Conservation (phyloP, 2,797 vertebrate genomes). For the Crocidura indochinensis region DNA sequence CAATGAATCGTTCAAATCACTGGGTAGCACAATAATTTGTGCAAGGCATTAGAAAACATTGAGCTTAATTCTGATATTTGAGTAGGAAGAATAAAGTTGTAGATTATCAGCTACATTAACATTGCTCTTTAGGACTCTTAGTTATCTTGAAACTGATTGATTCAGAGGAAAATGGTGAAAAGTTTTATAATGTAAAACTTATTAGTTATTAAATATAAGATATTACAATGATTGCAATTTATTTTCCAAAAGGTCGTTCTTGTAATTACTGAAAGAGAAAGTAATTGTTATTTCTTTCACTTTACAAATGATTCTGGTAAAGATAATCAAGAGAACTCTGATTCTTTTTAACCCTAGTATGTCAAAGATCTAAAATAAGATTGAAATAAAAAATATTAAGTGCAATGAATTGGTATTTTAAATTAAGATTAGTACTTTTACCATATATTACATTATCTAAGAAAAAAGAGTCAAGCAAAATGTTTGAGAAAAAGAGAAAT, state of each 20-base stretch:
- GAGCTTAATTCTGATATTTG: not conserved
- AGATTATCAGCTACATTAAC: not conserved
- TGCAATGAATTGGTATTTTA: not conserved
- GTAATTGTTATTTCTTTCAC: constrained; percentile 20
- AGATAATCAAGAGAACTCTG: not conserved
- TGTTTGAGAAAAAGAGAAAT: not conserved
- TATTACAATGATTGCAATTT: not conserved
- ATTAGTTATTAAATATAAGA: constrained; percentile 39
- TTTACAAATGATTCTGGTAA: constrained; percentile 33
- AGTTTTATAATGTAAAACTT: constrained; percentile 29
- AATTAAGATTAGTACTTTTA: not conserved
- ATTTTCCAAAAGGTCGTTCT: constrained; percentile 18
- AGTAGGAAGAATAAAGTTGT: not conserved
- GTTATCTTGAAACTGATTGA: not conserved
- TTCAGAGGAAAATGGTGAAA: constrained; percentile 27
- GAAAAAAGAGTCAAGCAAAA: not conserved
- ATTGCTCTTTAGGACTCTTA: not conserved
- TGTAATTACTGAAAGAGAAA: constrained; percentile 43
- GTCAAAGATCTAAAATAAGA: constrained; percentile 26
- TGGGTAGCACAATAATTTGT: not conserved
- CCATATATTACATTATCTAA: not conserved
- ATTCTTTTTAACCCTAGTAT: not conserved
- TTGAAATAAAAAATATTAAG: constrained; percentile 28
- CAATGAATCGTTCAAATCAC: no score
- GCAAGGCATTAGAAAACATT: not conserved